A percentile compares a stretch with the other conserved stretches of the same genome.
Conservation (phyloP, 2,113 vertebrate genomes). For the Oreochromis niloticus region DNA sequence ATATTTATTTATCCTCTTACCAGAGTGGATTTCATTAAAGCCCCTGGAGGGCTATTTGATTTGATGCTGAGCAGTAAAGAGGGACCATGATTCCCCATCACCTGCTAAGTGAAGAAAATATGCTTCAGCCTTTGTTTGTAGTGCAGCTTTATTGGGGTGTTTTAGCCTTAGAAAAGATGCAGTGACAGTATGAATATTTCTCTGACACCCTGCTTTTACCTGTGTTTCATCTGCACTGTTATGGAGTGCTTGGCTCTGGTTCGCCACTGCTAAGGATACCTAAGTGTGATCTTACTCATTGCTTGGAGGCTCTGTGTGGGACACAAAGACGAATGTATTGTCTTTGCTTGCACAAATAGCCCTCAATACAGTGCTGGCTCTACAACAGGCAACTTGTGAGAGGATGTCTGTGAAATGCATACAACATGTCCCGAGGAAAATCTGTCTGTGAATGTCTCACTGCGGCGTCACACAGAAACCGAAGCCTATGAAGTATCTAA, state of each 20-base stretch:
- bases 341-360: constrained; percentile 28
- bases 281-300: constrained; percentile 20
- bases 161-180: constrained; percentile 9
- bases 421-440: neutral
- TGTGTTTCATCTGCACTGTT: neutral
- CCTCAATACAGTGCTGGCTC: neutral
- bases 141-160: constrained; percentile 2
- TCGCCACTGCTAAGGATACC: neutral
- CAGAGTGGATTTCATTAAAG: constrained; percentile 27
- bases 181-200: neutral
- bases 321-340: constrained; percentile 12
- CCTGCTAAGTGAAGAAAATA: neutral
- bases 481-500: neutral
- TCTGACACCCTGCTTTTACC: constrained; percentile 9
- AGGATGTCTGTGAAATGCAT: neutral
- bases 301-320: constrained; percentile 23
- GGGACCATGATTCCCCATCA: neutral
- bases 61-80: neutral
- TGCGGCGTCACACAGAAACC: neutral
- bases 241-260: constrained; percentile 26
- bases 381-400: neutral
- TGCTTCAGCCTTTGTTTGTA: neutral
- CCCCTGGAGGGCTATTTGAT: constrained; percentile 26
- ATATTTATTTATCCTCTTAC: constrained; percentile 21
- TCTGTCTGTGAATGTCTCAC: neutral